phyloP scores from a whole-genome alignment of 2,113 vertebrate species.

The Mesoclemmys tuberculata region DNA sequence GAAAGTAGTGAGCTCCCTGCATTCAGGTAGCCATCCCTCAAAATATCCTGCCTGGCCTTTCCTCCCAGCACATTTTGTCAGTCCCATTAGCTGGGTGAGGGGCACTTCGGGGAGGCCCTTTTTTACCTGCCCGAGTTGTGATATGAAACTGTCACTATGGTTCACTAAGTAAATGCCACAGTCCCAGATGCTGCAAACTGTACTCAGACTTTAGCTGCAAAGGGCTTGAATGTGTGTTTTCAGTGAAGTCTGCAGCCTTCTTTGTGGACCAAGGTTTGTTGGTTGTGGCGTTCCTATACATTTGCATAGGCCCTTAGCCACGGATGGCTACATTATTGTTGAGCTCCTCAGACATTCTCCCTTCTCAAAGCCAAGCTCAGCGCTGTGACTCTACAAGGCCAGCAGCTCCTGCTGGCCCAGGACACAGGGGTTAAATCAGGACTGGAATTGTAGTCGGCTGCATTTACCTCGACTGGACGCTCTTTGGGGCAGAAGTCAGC shows the following conservation, averaged over 20 bases:
- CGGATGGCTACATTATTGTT: not conserved
- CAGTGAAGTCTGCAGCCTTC: not conserved
- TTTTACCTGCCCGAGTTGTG: not conserved
- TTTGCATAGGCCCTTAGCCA: not conserved
- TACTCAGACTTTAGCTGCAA: not conserved
- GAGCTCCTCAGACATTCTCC: not conserved
- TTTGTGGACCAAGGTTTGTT: not conserved
- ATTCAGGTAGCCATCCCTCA: not conserved
- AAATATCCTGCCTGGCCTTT: not conserved
- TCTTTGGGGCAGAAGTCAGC: not conserved
- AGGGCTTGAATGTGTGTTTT: not conserved
- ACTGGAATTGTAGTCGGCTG: not conserved
- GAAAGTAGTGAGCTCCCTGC: not conserved
- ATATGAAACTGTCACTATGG: conserved; percentile 35
- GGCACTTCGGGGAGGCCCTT: not conserved
- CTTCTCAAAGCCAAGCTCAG: not conserved
- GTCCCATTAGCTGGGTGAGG: not conserved
- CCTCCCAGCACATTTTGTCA: not conserved
- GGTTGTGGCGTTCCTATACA: not conserved
- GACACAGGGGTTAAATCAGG: not conserved
- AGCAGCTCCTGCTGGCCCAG: not conserved
- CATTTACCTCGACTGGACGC: not conserved
- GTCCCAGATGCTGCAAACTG: not conserved
- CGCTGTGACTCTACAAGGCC: not conserved
- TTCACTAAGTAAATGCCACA: conserved; percentile 4